phyloP scores from a whole-genome alignment of 2,797 vertebrate species.

The Sebastiscus albofasciatus region DNA sequence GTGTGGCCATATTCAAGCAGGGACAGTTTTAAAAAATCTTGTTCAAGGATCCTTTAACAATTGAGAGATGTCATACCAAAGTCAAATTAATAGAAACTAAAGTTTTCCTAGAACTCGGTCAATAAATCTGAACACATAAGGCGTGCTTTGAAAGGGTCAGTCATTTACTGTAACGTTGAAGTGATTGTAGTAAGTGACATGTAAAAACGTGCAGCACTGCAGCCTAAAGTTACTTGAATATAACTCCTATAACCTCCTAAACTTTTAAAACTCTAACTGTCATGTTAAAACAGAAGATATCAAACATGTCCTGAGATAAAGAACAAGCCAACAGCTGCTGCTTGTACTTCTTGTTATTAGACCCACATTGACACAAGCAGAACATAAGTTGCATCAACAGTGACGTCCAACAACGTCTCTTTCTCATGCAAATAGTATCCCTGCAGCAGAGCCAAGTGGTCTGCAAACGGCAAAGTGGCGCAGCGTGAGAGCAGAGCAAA shows the following conservation, averaged over 20 bases:
- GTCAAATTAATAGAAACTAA: not conserved
- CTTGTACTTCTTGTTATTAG: not conserved
- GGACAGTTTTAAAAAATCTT: not conserved
- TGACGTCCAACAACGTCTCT: not conserved
- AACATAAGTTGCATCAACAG: not conserved
- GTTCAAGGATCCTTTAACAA: not conserved
- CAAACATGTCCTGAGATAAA: not conserved
- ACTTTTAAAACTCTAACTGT: too few species aligned
- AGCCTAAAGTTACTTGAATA: fast-evolving
- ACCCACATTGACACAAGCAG: not conserved
- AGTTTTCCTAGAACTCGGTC: not conserved
- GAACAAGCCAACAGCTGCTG: not conserved
- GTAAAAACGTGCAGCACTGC: not conserved
- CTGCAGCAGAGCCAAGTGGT: slow-evolving; percentile 24
- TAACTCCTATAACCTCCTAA: not conserved
- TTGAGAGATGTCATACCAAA: not conserved
- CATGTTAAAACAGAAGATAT: too few species aligned
- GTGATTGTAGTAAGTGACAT: not conserved
- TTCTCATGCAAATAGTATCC: not conserved
- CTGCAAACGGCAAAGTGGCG: slow-evolving; percentile 31
- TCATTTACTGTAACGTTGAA: not conserved
- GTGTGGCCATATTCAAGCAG: not conserved
- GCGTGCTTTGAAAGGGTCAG: too few species aligned
- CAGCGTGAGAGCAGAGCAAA: slow-evolving; percentile 46
- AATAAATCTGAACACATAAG: not conserved